These are phyloP conservation scores for Drosophila arizonae DNA, from an alignment of 1,140 invertebrate species.

Conservation along the genomic window DNA sequence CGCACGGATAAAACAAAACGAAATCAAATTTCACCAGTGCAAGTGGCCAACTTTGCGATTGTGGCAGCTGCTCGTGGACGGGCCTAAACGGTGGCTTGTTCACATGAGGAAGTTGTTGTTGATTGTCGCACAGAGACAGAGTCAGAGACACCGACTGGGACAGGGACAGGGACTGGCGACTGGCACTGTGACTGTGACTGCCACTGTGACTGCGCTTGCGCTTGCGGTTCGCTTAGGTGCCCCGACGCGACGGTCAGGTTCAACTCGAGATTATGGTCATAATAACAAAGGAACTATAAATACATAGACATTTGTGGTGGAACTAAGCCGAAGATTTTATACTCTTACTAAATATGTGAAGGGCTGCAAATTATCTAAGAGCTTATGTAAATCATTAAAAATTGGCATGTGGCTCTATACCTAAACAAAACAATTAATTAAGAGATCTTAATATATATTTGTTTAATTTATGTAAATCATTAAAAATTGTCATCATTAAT, in stretches of 20 bases:
- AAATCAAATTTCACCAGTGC: slow-evolving; percentile 16
- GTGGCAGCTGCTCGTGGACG: slow-evolving; percentile 12
- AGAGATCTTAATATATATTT: no score
- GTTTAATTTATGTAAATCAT: no score
- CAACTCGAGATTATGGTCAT: slow-evolving; percentile 71
- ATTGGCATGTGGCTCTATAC: no score
- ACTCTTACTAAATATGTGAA: slow-evolving; percentile 1
- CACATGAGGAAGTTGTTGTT: slow-evolving; percentile 66
- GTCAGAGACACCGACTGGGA: not conserved
- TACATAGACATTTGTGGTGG: not conserved
- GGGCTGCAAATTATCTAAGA: not conserved
- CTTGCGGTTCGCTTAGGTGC: slow-evolving; percentile 54
- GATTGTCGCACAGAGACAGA: slow-evolving; percentile 57
- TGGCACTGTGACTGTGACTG: not conserved
- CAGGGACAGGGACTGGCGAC: not conserved
- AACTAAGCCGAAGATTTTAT: slow-evolving; percentile 12
- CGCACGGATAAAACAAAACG: slow-evolving; percentile 3
- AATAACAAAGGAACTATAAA: slow-evolving; percentile 22
- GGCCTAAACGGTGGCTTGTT: slow-evolving; percentile 45
- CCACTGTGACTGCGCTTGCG: no score
- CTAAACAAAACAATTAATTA: no score
- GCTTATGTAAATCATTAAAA: no score
- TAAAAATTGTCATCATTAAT: no score
- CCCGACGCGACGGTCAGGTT: slow-evolving; percentile 75
- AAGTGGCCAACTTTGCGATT: slow-evolving; percentile 19